Conservation (phyloP, 2,797 vertebrate species). For the Phrynocephalus vlangalii region DNA sequence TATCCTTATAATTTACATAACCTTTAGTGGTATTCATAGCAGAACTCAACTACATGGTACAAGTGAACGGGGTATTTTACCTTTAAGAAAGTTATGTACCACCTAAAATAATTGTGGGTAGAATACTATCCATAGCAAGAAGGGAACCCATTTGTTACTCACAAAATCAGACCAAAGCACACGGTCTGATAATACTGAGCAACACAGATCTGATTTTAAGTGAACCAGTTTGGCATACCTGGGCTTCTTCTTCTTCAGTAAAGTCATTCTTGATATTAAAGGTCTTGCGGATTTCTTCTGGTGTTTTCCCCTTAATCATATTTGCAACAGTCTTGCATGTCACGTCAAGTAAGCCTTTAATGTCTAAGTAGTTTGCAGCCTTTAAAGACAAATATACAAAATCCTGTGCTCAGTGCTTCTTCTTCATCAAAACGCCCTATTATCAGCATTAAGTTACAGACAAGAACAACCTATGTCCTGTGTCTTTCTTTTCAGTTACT, state of each 20-base stretch:
- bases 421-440: background rate
- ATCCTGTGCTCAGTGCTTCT: background rate
- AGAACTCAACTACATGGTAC: background rate
- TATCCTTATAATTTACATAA: too few species aligned
- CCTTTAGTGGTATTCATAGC: background rate
- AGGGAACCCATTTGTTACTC: background rate
- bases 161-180: background rate
- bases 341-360: slow-evolving; percentile 95
- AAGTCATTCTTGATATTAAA: slow-evolving; percentile 99
- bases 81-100: background rate
- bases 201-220: background rate
- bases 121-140: background rate
- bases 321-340: slow-evolving; percentile 97
- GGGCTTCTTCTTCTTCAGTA: slow-evolving; percentile 99
- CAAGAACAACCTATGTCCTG: background rate
- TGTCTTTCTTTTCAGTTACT: background rate
- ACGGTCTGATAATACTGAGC: background rate
- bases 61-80: background rate
- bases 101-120: background rate
- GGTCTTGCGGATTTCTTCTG: slow-evolving; percentile 99
- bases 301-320: slow-evolving; percentile 98
- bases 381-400: slow-evolving; percentile 73
- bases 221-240: slow-evolving; percentile 80
- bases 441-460: background rate
- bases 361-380: slow-evolving; percentile 99